Conservation (phyloP, 2,797 vertebrate genomes). For the Myotis findleyi region DNA sequence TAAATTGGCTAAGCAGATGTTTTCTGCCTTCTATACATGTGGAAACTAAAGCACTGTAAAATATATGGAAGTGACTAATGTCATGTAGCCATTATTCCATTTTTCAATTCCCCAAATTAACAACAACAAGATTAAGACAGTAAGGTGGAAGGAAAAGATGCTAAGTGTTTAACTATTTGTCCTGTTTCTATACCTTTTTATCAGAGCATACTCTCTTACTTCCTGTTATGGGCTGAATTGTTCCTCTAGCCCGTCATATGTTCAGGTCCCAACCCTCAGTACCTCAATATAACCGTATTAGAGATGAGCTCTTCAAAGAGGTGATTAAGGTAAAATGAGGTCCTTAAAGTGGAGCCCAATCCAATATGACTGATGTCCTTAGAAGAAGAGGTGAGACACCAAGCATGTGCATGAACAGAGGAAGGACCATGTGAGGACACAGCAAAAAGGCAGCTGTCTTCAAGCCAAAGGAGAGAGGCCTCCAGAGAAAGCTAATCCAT, state of each 20-base stretch:
- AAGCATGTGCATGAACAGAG: background rate
- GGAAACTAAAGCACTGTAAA: background rate
- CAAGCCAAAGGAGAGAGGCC: background rate
- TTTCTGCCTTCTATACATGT: background rate
- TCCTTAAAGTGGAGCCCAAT: background rate
- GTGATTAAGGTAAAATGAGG: background rate
- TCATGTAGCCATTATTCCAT: background rate
- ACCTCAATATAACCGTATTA: background rate
- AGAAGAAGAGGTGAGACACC: background rate
- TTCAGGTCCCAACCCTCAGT: background rate
- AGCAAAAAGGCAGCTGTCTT: background rate
- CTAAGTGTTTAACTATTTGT: background rate
- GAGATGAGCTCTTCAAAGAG: background rate
- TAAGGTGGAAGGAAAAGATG: background rate
- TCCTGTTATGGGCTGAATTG: background rate
- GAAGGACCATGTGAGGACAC: background rate
- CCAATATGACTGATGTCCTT: background rate
- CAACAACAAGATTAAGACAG: background rate
- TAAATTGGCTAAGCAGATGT: background rate
- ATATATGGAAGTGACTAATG: background rate
- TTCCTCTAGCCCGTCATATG: background rate
- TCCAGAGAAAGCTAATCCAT: background rate
- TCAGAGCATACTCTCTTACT: background rate
- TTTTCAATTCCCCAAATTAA: background rate
- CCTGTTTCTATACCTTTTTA: background rate